Evolutionary conservation across 2,888 invertebrate species (phyloP).

Genomic region (Ceratothoa steindachneri): DNA sequence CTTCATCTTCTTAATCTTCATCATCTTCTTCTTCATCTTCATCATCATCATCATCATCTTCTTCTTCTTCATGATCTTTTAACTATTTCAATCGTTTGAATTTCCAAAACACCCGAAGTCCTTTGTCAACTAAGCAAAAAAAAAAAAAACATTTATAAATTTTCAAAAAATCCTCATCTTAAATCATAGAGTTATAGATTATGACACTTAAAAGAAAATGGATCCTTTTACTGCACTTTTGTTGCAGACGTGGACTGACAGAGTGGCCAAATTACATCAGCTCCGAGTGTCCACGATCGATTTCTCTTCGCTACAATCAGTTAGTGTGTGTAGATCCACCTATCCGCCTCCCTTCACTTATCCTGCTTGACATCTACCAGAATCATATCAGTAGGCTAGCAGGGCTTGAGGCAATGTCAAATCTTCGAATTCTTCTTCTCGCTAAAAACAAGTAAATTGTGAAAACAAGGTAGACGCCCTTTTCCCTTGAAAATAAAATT

Average conservation of each 20-base stretch:
- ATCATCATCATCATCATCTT: no score
- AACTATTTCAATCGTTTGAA: no score
- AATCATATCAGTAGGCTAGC: slow-evolving; percentile 86
- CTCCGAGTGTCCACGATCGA: slow-evolving; percentile 62
- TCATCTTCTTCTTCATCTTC: no score
- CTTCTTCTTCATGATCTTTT: no score
- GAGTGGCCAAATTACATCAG: slow-evolving; percentile 14
- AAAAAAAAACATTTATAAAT: no score
- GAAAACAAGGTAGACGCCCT: neutral
- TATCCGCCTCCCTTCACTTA: slow-evolving; percentile 67
- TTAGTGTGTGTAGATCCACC: slow-evolving; percentile 69
- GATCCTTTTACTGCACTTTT: no score
- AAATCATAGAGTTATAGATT: no score
- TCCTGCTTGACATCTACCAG: slow-evolving; percentile 89
- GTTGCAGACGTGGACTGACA: slow-evolving; percentile 11
- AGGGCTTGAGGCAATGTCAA: slow-evolving; percentile 70
- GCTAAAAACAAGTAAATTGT: slow-evolving; percentile 78
- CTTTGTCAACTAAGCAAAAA: no score
- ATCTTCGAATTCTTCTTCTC: slow-evolving; percentile 76
- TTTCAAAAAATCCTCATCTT: no score
- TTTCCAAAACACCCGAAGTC: no score
- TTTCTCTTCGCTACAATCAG: slow-evolving; percentile 89
- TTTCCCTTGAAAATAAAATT: neutral
- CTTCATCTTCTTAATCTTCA: no score
- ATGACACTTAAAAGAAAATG: no score